Evolutionary conservation across 2,888 invertebrate species (phyloP).

Genomic region (Megalurothrips usitatus): DNA sequence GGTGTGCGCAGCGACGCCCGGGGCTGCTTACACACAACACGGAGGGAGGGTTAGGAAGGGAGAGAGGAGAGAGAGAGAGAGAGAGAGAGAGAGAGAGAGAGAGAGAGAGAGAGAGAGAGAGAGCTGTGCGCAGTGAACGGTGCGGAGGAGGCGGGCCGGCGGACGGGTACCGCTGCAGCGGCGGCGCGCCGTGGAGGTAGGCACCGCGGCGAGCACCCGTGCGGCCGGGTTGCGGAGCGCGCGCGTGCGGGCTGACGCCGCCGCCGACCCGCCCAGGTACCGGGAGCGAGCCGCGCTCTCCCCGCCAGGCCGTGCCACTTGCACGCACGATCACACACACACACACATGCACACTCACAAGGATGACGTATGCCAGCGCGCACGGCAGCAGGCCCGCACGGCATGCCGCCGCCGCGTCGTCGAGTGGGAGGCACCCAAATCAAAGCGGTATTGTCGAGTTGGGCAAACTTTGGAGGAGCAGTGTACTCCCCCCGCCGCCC

Average conservation of each 20-base stretch:
- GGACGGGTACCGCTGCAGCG: too few relatives aligned
- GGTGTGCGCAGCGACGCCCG: too few relatives aligned
- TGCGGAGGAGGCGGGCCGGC: too few relatives aligned
- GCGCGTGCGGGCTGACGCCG: not conserved
- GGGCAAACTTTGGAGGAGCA: slow-evolving; percentile 1
- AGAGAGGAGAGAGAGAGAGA: not conserved
- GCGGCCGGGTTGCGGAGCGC: too few relatives aligned
- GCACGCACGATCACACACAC: not conserved
- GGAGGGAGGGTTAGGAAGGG: not conserved
- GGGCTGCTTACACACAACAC: too few relatives aligned
- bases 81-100: slow-evolving; percentile 1
- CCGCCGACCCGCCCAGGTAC: not conserved
- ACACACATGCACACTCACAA: not conserved
- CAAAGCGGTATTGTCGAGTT: slow-evolving; percentile 2
- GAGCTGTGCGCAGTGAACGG: too few relatives aligned
- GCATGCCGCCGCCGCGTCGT: too few relatives aligned
- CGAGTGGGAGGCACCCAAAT: not conserved
- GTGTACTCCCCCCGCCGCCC: not conserved
- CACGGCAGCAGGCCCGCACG: too few relatives aligned
- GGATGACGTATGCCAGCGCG: not conserved
- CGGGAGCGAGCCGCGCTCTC: not conserved
- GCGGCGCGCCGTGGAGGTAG: too few relatives aligned
- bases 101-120: not conserved
- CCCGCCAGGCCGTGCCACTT: too few relatives aligned
- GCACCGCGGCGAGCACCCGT: too few relatives aligned